A percentile compares a stretch with the other conserved stretches of the same genome.
These are phyloP conservation scores for Ptilonorhynchus violaceus DNA, from an alignment of 2,113 vertebrate species.

Conservation along the genomic window DNA sequence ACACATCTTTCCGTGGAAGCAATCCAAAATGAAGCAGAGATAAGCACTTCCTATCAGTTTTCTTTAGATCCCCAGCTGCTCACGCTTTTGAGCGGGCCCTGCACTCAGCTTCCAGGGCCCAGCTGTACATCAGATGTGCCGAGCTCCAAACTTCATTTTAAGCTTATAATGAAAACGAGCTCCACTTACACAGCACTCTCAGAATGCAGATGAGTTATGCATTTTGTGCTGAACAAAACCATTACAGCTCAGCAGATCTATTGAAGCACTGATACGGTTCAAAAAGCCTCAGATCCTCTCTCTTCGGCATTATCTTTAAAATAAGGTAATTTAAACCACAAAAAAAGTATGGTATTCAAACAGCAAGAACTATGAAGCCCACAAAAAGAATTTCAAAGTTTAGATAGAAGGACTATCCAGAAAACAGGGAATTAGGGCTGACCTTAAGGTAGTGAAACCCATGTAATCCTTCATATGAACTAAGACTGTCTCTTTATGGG, in stretches of 20 bases:
- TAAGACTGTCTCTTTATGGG: accelerated
- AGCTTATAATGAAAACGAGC: not conserved
- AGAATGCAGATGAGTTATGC: not conserved
- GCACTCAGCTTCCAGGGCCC: not conserved
- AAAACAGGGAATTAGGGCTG: not conserved
- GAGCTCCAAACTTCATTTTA: not conserved
- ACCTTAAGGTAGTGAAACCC: not conserved
- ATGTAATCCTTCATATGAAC: not conserved
- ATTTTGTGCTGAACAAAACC: not conserved
- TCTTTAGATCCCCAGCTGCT: not conserved
- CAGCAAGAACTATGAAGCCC: not conserved
- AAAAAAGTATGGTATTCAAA: not conserved
- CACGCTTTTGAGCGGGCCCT: not conserved
- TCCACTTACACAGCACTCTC: not conserved
- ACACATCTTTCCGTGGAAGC: not conserved
- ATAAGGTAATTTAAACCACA: not conserved
- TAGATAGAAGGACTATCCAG: not conserved
- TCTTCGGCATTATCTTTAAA: not conserved
- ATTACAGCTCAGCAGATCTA: not conserved
- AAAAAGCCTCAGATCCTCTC: not conserved
- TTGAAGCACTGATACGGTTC: accelerated
- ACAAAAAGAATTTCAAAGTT: not conserved
- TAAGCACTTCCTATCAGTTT: not conserved
- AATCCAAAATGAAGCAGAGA: not conserved
- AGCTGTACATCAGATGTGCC: not conserved